Evolutionary conservation across 2,113 vertebrate species (phyloP).

Genomic region (Procavia capensis): DNA sequence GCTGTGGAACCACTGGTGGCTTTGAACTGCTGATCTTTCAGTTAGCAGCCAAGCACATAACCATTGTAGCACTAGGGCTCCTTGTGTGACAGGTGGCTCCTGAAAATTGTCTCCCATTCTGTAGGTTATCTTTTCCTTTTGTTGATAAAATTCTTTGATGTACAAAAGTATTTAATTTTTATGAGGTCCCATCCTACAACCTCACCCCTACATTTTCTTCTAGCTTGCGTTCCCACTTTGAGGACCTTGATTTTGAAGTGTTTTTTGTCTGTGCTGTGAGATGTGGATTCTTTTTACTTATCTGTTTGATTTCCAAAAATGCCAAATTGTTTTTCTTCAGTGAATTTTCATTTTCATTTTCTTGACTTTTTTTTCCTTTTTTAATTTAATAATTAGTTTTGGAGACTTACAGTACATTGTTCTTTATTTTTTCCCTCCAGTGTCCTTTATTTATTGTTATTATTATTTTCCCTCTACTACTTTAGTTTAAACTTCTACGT

Average conservation of each 20-base stretch:
- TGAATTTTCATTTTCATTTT: conserved; percentile 23
- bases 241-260: neutral
- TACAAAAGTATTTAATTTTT: neutral
- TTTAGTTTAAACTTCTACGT: neutral
- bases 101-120: neutral
- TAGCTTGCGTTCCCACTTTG: neutral
- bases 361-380: neutral
- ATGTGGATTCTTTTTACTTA: neutral
- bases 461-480: neutral
- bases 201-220: neutral
- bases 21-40: neutral
- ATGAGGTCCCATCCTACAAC: neutral
- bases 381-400: neutral
- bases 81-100: neutral
- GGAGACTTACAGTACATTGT: neutral
- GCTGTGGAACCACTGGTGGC: neutral
- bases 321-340: neutral
- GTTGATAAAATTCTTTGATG: neutral
- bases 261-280: neutral
- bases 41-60: neutral
- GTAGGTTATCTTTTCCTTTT: neutral
- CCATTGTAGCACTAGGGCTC: neutral
- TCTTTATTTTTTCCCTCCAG: neutral
- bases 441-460: neutral
- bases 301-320: neutral